Evolutionary conservation across 2,113 vertebrate species (phyloP), one percentile per base, ranked within the genome.

Genomic region (Engystomops pustulosus): DNA sequence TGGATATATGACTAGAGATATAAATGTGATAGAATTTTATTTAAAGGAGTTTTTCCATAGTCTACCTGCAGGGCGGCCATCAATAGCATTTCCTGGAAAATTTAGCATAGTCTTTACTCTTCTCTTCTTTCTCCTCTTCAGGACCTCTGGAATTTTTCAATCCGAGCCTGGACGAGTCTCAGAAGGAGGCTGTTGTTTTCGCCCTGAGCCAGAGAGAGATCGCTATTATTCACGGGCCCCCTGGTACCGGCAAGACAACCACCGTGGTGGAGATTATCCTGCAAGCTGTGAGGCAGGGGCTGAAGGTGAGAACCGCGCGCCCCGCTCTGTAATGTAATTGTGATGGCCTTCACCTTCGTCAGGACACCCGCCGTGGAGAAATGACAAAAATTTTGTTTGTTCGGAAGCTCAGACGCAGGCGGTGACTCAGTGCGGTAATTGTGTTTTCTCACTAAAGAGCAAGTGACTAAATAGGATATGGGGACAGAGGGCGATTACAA

Each of bases 161-260:
- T 69, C 6, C 80, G 1, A 85, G 87, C 0, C 91, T 99, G 92
- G 97, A 99, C 14, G 70, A 89, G 0, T 99, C 97, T 9, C 98
- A 99, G 89, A 93, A 89, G 89, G 96, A 96, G 51, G 98, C 98
- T 0, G 95, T 99, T 30, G 87, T 87, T 0, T 99, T 99, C 77
- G 92, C 96, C 0, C 88, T 99, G 87, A 91, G 93, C 2, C 98
- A 99, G 92, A 96, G 93, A 86, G 98, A 99, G 32, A 89, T 99
- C 0, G 97, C 97, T 80, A 94, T 99, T 80, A 87, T 99, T 90
- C 98, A 99, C 0, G 98, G 98, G 1, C 98, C 98, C 0, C 98
- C 98, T 0, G 98, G 98, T 68, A 99, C 98, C 0, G 98, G 98
- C 12, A 99, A 99, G 86, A 99, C 98, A 55, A 99, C 98, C 0